Base-by-base conservation (phyloP, 2,113 vertebrate species). In the Capra hircus region DNA sequence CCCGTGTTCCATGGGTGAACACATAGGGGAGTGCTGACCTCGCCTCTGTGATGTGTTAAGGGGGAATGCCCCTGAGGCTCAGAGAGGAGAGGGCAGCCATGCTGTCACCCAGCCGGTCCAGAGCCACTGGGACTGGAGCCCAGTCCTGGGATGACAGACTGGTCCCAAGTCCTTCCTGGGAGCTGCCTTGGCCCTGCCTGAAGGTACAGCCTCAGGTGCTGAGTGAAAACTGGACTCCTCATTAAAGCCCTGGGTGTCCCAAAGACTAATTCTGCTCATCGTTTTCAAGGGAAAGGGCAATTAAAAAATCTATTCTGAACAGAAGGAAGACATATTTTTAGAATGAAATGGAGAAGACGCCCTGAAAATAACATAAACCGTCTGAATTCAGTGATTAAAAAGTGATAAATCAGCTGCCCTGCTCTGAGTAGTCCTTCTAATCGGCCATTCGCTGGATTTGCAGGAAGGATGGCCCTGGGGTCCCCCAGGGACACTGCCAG, bases 251-350 rank as follows among this genome's bases (percentile, higher is more conserved):
- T 53, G 30, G 48, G 33, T 50, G 62, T 71, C 87, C 71, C 25
- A 81, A 87, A 84, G 64, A 90, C 92, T 97, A 48, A 80, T 59
- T 96, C 21, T 21, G 19, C 57, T 97, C 84, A 40, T 88, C 59
- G 30, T 60, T 90, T 91, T 91, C 67, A 94, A 90, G 90, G 90
- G 74, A 80, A 91, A 94, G 92, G 90, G 80, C 96, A 96, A 97
- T 81, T 96, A 97, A 93, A 93, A 95, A 96, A 93, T 85, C 96
- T 97, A 83, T 86, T 95, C 83, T 92, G 92, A 96, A 93, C 13
- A 85, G 87, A 95, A 83, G 2, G 14, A 74, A 96, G 92, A 85
- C 52, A 27, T 80, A 91, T 81, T 95, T 96, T 96, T 83, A 97
- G 94, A 90, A 95, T 90, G 87, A 93, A 94, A 95, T 36, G 80